Conservation (phyloP, 2,113 vertebrate genomes). For the Ibidorhyncha struthersii region DNA sequence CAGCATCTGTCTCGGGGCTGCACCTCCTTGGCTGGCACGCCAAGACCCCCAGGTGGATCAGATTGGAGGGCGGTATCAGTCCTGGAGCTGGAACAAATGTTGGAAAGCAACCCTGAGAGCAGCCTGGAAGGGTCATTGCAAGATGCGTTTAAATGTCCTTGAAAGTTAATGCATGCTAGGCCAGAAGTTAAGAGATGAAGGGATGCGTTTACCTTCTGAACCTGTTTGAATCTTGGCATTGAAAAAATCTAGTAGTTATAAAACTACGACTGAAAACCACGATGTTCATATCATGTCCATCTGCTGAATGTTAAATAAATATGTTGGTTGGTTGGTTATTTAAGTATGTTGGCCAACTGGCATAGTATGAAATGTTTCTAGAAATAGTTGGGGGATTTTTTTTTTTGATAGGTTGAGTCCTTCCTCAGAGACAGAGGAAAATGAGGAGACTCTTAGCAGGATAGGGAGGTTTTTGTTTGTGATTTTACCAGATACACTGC, state of each 20-base stretch:
- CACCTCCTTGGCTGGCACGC: background rate
- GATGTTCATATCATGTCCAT: slow-evolving; percentile 98
- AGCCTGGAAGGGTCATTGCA: slow-evolving; percentile 36
- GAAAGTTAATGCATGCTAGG: slow-evolving; percentile 31
- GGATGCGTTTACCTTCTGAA: slow-evolving; percentile 71
- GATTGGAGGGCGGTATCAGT: fast-evolving
- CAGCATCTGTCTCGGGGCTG: background rate
- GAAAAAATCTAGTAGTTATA: slow-evolving; percentile 88
- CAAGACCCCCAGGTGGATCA: background rate
- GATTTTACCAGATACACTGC: slow-evolving; percentile 50
- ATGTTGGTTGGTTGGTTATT: slow-evolving; percentile 83
- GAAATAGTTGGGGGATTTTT: slow-evolving; percentile 74
- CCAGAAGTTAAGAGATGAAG: slow-evolving; percentile 19
- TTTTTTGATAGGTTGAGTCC: slow-evolving; percentile 67
- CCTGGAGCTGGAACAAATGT: fast-evolving
- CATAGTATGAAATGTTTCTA: slow-evolving; percentile 77
- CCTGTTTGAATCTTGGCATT: slow-evolving; percentile 71
- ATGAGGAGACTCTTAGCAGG: slow-evolving; percentile 36
- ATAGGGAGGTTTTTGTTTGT: slow-evolving; percentile 54
- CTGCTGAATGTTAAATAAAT: slow-evolving; percentile 94
- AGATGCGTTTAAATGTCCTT: slow-evolving; percentile 32
- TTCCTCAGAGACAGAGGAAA: slow-evolving; percentile 49
- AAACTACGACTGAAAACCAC: slow-evolving; percentile 95
- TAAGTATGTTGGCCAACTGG: slow-evolving; percentile 81
- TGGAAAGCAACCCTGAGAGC: slow-evolving; percentile 21